phyloP scores from a whole-genome alignment of 2,888 invertebrate species.

The Scaptomyza tumidula region DNA sequence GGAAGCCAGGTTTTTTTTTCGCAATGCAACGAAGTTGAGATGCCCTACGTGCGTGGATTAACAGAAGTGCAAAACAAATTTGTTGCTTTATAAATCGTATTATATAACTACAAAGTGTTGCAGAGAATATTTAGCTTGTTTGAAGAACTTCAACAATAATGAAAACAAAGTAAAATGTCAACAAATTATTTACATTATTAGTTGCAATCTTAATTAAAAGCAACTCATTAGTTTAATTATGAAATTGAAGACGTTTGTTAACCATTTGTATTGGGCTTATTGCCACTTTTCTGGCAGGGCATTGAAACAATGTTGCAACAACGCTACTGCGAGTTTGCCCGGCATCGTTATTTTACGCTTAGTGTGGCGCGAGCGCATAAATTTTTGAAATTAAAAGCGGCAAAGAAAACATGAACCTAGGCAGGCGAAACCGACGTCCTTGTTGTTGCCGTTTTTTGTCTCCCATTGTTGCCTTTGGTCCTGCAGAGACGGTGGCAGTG shows the following conservation, averaged over 20 bases:
- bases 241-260: not conserved
- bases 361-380: slow-evolving; percentile 81
- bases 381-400: slow-evolving; percentile 80
- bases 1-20: not conserved
- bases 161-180: not conserved
- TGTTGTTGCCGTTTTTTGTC: slow-evolving; percentile 65
- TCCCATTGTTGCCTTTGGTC: slow-evolving; percentile 68
- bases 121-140: not conserved
- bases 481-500: slow-evolving; percentile 7
- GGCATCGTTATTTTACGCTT: slow-evolving; percentile 79
- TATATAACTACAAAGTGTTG: not conserved
- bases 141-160: too few species aligned
- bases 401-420: slow-evolving; percentile 80
- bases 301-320: slow-evolving; percentile 58
- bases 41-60: slow-evolving; percentile 2
- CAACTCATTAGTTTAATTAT: not conserved
- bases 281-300: slow-evolving; percentile 24
- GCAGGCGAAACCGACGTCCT: slow-evolving; percentile 68
- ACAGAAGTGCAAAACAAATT: not conserved
- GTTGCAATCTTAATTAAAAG: not conserved
- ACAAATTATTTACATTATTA: not conserved
- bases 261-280: not conserved
- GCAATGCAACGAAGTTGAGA: slow-evolving; percentile 15
- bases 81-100: not conserved
- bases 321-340: slow-evolving; percentile 45